phyloP scores from a whole-genome alignment of 2,888 invertebrate species.

The Cheilosia variabilis region DNA sequence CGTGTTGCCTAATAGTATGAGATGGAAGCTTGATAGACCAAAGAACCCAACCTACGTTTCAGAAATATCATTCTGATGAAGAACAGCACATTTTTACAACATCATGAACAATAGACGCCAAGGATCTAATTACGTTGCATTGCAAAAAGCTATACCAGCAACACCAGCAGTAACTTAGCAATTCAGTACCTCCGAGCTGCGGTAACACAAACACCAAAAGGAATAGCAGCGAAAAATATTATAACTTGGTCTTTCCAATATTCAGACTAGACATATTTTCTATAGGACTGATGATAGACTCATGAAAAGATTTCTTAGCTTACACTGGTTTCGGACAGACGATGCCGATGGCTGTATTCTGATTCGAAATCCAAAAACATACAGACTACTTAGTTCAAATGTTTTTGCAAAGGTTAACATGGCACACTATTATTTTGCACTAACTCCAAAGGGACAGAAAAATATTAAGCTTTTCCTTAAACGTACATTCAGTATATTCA shows the following conservation, averaged over 20 bases:
- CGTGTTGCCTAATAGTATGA: constrained; percentile 18
- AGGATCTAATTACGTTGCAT: constrained; percentile 54
- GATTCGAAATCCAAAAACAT: neutral
- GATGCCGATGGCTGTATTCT: neutral
- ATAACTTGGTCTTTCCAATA: constrained; percentile 29
- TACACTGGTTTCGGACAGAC: neutral
- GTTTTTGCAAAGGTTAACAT: neutral
- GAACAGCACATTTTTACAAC: constrained; percentile 30
- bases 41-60: neutral
- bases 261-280: constrained; percentile 18
- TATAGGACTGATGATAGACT: constrained; percentile 9
- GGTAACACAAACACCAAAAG: neutral
- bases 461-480: too few species aligned
- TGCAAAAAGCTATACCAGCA: constrained; percentile 1
- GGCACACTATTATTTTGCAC: neutral
- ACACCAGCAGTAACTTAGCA: constrained; percentile 16
- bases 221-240: neutral
- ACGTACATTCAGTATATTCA: too few species aligned
- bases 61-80: constrained; percentile 14
- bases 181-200: constrained; percentile 3
- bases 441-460: neutral
- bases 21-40: constrained; percentile 7
- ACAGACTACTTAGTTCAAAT: neutral
- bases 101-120: constrained; percentile 32
- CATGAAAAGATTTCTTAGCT: constrained; percentile 22